Base-by-base conservation (phyloP, 2,888 invertebrate genomes). In the Drosophila hamatofila region DNA sequence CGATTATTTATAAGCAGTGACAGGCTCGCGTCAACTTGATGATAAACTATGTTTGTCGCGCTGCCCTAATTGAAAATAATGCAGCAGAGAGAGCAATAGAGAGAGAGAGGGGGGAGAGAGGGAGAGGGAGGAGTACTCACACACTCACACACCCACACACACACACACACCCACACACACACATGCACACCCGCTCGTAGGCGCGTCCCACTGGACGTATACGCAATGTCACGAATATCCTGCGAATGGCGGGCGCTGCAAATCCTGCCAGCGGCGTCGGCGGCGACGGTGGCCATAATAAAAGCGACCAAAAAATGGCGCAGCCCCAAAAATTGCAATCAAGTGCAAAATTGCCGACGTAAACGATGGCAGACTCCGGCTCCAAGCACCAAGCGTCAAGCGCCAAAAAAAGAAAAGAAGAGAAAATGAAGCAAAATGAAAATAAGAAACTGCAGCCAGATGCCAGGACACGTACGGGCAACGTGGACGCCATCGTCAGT, bases 341-440 rank as follows among this genome's bases (percentile, higher is more conserved):
- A 91, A 91, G 82, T 91, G 91, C 84, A 89, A 91, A 91, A 91
- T 91, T 91, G 91, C 90, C 91, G 89, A 91, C 90, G 88, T 88
- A 89, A 91, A 89, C 80, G 83, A 83, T 76, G 82, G 78, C 88
- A 63, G 65, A 23, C 37, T 44, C 39, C 35, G 25, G 23, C 51
- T 9, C 21, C 51, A 3, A 33, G 21, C 35, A 0, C 37, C 52
- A 16, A 18, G 48, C 51, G 16, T 14, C 51, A 14, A 33, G 21
- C 33, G 2, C 37, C 52, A 16, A 18, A 44, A 39, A 30, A 18
- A 49, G 48, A 25, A 41, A 33, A 21, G 6, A 14, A 7, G 14
- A 42, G 3, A 35, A 27, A 59, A 14, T 27, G 27, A 30, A 30
- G 44, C 48, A 49, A 70, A 23, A 55, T 30, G 59, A 74, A 58